Conservation (phyloP, 1,140 invertebrate species). For the Drosophila lacteicornis region DNA sequence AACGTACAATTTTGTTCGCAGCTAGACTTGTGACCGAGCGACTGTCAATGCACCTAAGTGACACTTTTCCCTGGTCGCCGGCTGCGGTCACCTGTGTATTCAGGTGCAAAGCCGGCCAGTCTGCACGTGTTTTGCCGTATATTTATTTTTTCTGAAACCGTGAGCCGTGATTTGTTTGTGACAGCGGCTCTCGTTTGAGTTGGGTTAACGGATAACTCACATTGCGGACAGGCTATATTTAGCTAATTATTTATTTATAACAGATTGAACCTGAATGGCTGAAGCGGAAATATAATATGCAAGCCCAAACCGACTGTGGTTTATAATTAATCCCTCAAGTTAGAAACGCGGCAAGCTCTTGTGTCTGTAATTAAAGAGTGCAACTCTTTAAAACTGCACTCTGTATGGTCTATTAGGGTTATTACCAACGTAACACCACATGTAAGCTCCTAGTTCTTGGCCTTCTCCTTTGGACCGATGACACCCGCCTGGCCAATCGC, state of each 20-base stretch:
- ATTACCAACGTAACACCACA: not conserved
- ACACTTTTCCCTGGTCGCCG: slow-evolving; percentile 8
- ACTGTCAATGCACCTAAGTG: slow-evolving; percentile 40
- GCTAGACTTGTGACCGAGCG: not conserved
- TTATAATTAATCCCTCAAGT: slow-evolving; percentile 14
- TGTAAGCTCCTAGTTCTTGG: slow-evolving; percentile 1
- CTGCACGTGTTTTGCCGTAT: slow-evolving; percentile 44
- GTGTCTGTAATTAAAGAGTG: not conserved
- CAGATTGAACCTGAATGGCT: slow-evolving; percentile 14
- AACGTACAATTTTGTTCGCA: not conserved
- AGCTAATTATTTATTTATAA: slow-evolving; percentile 19
- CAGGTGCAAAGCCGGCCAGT: slow-evolving; percentile 9
- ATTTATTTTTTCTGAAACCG: slow-evolving; percentile 3
- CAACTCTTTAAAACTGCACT: not conserved
- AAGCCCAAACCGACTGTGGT: too few species aligned
- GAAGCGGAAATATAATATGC: not conserved
- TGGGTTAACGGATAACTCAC: not conserved
- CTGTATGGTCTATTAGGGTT: not conserved
- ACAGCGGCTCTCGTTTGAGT: slow-evolving; percentile 20
- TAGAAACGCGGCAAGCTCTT: not conserved
- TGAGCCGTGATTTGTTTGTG: slow-evolving; percentile 33
- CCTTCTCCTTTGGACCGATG: slow-evolving; percentile 1
- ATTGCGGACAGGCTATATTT: slow-evolving; percentile 19
- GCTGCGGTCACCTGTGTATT: slow-evolving; percentile 24
- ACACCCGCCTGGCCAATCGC: slow-evolving; percentile 29